A percentile compares a stretch with the other conserved stretches of the same genome.
These are phyloP conservation scores for Vulpes vulpes DNA, from an alignment of 2,113 vertebrate genomes.

Conservation along the genomic window DNA sequence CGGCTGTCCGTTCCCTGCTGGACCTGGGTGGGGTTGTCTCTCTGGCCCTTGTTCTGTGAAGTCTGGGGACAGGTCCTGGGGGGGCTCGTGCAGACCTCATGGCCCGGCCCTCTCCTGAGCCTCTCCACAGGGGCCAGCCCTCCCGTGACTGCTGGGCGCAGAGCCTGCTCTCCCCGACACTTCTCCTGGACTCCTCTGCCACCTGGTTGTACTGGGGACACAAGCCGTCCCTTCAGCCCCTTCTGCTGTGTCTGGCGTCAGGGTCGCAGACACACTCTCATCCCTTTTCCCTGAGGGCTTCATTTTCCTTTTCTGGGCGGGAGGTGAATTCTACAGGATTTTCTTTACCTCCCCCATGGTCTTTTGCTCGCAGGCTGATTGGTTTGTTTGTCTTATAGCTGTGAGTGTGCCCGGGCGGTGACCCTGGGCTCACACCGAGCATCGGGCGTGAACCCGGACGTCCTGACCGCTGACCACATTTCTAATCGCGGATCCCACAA, in stretches of 20 bases:
- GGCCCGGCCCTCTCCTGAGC: too few species aligned
- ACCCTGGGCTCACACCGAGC: too few species aligned
- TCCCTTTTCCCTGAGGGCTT: neutral
- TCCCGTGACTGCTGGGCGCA: too few species aligned
- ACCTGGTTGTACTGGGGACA: neutral
- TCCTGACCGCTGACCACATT: neutral
- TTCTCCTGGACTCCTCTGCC: neutral
- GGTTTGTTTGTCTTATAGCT: neutral
- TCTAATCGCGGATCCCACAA: neutral
- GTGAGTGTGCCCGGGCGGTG: fast-evolving
- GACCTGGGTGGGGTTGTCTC: neutral
- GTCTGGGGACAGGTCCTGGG: neutral
- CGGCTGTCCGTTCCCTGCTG: neutral
- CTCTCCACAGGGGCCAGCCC: too few species aligned
- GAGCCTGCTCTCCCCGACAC: too few species aligned
- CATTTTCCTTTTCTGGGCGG: neutral
- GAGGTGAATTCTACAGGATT: neutral
- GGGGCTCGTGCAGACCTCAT: neutral
- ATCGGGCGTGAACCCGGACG: neutral
- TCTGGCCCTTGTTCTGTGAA: neutral
- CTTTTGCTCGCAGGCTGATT: neutral
- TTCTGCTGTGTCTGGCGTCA: neutral
- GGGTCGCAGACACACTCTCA: neutral
- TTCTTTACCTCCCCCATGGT: neutral
- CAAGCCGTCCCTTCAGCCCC: neutral